A percentile compares a stretch with the other conserved stretches of the same genome.
phyloP scores from a whole-genome alignment of 2,888 invertebrate species.

The Thelaira solivaga region DNA sequence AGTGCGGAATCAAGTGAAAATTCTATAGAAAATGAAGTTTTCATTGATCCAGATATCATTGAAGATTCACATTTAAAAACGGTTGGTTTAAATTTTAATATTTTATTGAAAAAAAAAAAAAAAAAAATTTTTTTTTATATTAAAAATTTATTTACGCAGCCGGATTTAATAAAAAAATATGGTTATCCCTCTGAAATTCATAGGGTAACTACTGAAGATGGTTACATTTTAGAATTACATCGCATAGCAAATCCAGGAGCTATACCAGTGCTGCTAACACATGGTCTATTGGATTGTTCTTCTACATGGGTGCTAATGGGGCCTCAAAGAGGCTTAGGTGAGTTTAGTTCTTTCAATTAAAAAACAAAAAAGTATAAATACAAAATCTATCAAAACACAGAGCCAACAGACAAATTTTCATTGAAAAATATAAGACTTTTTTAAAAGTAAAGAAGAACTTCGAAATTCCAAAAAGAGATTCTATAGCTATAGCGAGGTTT shows the following conservation, averaged over 20 bases:
- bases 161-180: slow-evolving; percentile 80
- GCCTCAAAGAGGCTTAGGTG: slow-evolving; percentile 83
- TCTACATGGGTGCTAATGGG: slow-evolving; percentile 86
- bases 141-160: slow-evolving; percentile 70
- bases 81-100: slow-evolving; percentile 64
- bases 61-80: slow-evolving; percentile 72
- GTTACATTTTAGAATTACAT: slow-evolving; percentile 87
- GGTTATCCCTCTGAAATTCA: slow-evolving; percentile 83
- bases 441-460: no score
- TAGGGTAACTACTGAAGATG: slow-evolving; percentile 83
- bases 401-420: no score
- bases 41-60: slow-evolving; percentile 70
- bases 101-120: background rate
- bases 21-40: slow-evolving; percentile 35
- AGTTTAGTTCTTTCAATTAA: slow-evolving; percentile 33
- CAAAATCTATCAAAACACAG: no score
- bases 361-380: background rate
- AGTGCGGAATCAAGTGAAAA: slow-evolving; percentile 37
- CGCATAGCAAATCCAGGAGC: slow-evolving; percentile 82
- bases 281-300: slow-evolving; percentile 85
- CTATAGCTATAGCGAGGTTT: no score
- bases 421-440: no score
- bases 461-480: no score
- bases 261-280: slow-evolving; percentile 80
- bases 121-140: slow-evolving; percentile 1